Conservation (phyloP, 2,113 vertebrate genomes). For the Cnemophilus loriae region DNA sequence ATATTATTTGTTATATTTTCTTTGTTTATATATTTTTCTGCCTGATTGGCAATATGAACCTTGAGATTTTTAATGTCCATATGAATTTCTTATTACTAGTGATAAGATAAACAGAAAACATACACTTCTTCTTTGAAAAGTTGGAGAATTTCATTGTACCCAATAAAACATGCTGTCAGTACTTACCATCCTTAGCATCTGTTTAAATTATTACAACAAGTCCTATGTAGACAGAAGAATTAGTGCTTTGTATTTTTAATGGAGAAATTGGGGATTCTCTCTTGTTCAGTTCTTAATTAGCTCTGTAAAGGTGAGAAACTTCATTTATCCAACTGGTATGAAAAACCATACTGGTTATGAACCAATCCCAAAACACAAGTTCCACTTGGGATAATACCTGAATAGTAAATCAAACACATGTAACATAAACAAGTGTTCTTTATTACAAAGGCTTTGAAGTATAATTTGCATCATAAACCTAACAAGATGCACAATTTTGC, state of each 20-base stretch:
- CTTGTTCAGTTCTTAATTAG: constrained; percentile 16
- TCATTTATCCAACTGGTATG: constrained; percentile 34
- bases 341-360: constrained; percentile 28
- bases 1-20: too few species aligned
- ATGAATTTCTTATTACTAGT: not conserved
- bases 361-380: constrained; percentile 38
- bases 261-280: not conserved
- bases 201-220: not conserved
- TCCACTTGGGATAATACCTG: constrained; percentile 25
- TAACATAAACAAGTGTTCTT: constrained; percentile 50
- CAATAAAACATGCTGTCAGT: not conserved
- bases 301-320: not conserved
- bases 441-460: constrained; percentile 31
- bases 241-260: not conserved
- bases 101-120: not conserved
- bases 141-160: not conserved
- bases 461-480: constrained; percentile 6
- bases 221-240: not conserved
- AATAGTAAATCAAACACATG: constrained; percentile 64
- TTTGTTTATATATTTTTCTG: not conserved
- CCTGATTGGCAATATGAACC: not conserved
- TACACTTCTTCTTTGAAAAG: not conserved
- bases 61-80: not conserved
- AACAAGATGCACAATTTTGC: not conserved
- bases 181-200: not conserved